These are phyloP conservation scores for Beris chalybata DNA, from an alignment of 2,888 invertebrate species.

Conservation along the genomic window DNA sequence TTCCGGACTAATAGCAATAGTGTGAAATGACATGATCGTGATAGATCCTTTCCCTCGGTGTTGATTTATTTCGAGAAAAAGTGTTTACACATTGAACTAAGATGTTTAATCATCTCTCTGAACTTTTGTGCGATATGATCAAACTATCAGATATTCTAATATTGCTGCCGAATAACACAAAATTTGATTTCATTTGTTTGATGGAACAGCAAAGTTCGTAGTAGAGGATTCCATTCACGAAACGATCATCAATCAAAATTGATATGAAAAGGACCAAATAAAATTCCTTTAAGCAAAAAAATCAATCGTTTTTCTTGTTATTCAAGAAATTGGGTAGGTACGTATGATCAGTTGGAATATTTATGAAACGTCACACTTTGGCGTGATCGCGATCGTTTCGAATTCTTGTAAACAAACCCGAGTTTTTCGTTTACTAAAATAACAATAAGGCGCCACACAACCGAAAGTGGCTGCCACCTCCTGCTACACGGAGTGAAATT, in stretches of 20 bases:
- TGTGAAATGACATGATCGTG: conserved; percentile 35
- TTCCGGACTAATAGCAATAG: conserved; percentile 29
- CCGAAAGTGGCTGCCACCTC: too few species aligned
- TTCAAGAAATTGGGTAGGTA: background rate
- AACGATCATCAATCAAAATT: too few species aligned
- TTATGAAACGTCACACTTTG: too few species aligned
- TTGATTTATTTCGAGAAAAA: conserved; percentile 33
- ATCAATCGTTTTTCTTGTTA: background rate
- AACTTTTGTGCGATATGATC: background rate
- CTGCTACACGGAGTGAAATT: too few species aligned
- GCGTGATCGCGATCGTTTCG: too few species aligned
- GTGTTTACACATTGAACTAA: conserved; percentile 31
- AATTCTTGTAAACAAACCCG: too few species aligned
- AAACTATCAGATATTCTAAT: background rate
- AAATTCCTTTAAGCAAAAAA: background rate
- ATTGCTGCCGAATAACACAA: too few species aligned
- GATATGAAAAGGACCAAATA: background rate
- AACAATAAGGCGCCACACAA: too few species aligned
- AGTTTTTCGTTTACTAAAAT: too few species aligned
- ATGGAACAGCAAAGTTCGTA: background rate
- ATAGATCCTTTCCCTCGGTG: conserved; percentile 34
- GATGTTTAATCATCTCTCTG: conserved; percentile 20
- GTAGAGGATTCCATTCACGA: background rate
- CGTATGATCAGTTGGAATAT: background rate
- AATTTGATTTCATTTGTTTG: too few species aligned